These are phyloP conservation scores for Eurosta solidaginis DNA, from an alignment of 1,140 invertebrate genomes.

Conservation along the genomic window DNA sequence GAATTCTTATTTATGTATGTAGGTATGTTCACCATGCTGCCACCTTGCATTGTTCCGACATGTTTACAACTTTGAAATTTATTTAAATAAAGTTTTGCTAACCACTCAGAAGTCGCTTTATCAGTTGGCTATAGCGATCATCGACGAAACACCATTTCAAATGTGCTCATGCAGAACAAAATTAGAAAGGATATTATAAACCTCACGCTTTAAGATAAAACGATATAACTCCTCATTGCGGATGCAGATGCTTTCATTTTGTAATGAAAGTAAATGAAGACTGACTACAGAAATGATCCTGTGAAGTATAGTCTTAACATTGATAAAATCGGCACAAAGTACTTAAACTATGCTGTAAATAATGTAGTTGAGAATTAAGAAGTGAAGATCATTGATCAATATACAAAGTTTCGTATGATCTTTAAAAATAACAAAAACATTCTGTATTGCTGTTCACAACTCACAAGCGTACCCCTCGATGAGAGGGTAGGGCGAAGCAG, in stretches of 20 bases:
- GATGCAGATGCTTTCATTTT: constrained; percentile 40
- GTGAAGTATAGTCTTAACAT: constrained; percentile 57
- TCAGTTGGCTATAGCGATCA: constrained; percentile 55
- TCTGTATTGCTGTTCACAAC: neutral
- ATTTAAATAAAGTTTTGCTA: neutral
- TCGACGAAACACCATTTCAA: constrained; percentile 40
- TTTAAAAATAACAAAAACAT: neutral
- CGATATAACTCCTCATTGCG: constrained; percentile 53
- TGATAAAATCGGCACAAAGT: neutral
- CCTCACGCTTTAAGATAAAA: constrained; percentile 52
- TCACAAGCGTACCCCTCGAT: neutral
- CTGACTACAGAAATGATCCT: constrained; percentile 58
- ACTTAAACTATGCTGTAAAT: neutral
- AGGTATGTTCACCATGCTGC: no score
- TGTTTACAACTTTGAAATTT: neutral
- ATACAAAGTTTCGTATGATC: neutral
- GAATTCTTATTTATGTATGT: no score
- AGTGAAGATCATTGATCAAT: neutral
- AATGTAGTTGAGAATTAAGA: neutral
- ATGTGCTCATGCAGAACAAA: neutral
- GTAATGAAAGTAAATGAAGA: constrained; percentile 52
- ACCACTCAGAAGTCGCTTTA: constrained; percentile 58
- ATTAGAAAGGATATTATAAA: constrained; percentile 35
- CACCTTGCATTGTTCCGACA: neutral
- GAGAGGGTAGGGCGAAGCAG: no score